A percentile compares a stretch with the other conserved stretches of the same genome.
phyloP scores from a whole-genome alignment of 2,113 vertebrate species.

The Melospiza georgiana region DNA sequence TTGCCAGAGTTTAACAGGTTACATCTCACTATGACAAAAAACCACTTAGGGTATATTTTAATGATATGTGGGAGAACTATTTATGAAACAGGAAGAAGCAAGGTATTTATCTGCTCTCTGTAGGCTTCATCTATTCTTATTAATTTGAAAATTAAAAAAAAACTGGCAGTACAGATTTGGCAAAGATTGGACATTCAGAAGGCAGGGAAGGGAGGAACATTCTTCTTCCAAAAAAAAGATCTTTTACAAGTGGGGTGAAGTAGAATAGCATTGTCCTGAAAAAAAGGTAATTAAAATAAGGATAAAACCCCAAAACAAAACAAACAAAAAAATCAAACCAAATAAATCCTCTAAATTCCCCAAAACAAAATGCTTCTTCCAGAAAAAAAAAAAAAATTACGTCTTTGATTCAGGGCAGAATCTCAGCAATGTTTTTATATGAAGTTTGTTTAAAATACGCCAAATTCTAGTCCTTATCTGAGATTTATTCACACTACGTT shows the following conservation, averaged over 20 bases:
- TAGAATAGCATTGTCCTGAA: neutral
- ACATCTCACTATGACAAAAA: neutral
- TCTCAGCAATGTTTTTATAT: neutral
- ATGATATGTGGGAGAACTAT: rapidly evolving
- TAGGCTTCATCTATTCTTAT: neutral
- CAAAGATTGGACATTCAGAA: neutral
- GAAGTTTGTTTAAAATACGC: neutral
- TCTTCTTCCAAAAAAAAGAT: neutral
- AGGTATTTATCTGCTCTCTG: neutral
- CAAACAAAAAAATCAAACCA: neutral
- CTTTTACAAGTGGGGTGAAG: neutral
- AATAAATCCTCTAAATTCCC: neutral
- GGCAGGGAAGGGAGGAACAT: neutral
- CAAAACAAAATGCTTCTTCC: neutral
- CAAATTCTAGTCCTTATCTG: neutral
- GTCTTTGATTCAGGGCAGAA: neutral
- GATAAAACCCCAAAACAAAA: neutral
- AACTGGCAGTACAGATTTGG: neutral
- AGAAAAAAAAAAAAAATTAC: neutral
- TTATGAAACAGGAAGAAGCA: neutral
- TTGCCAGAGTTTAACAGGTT: neutral
- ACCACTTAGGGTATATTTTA: neutral
- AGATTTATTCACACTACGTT: neutral
- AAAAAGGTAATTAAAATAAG: neutral
- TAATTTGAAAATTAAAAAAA: neutral